Evolutionary conservation across 2,888 invertebrate species (phyloP), one percentile per base, ranked within the genome.

Genomic region (Schizaphis graminum): DNA sequence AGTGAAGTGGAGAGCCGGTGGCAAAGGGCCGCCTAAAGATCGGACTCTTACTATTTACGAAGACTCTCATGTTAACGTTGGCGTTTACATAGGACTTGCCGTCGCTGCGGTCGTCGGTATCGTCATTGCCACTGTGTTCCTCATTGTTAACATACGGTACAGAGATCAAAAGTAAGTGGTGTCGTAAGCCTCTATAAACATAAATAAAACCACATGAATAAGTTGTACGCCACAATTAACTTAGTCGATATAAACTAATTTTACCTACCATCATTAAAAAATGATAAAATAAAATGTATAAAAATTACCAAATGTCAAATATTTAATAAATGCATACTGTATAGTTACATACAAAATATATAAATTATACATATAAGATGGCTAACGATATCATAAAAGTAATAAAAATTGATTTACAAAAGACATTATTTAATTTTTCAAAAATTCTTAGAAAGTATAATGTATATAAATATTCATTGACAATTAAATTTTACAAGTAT

Each of bases 131-230:
- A 97, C 97, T 26, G 97, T 98, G 77, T 99, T 99, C 96, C 97
- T 99, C 86, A 97, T 97, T 91, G 98, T 99, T 96, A 99, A 99
- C 96, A 98, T 99, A 95, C 98, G 98, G 96, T 98, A 98, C 96
- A 97, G 99, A 95, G 98, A 99, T 96, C 99, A 99, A 96, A 98
- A 99, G 98, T 98, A 96, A 95, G 95, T 95, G 44, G 56, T 77
- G 41, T 85, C 41, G 24, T n/a, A 8, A 26, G 28, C 13, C 84
- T 84, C 41, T 41, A 28, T 41, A 28, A 13, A 28, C 47, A 44
- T 47, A 86, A 86, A 86, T 28, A 28, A 86, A 77, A 35, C 77
- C 21, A 7, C 35, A 77, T 5, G 61, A 67, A 67, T n/a, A n/a
- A 67, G n/a, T 21, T 35, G 77, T 77, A 8, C 35, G 7, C 35